A percentile compares a stretch with the other conserved stretches of the same genome.
These are phyloP conservation scores for Pagrus major DNA, from an alignment of 2,113 vertebrate species.

Conservation along the genomic window DNA sequence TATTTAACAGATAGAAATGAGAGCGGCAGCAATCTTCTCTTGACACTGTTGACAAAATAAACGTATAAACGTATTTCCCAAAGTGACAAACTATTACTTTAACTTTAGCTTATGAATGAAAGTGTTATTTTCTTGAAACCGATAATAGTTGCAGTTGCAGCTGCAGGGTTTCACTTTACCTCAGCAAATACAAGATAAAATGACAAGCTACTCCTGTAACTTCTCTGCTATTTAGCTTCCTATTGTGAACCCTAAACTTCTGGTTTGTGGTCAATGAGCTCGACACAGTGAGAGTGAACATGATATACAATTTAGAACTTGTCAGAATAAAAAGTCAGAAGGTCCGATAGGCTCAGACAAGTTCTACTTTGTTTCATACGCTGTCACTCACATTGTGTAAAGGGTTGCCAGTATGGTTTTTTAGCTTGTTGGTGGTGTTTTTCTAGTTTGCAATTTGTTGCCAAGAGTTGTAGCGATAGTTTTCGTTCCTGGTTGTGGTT, in stretches of 20 bases:
- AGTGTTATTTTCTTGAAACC: neutral
- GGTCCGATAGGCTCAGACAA: neutral
- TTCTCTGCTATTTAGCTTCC: conserved; percentile 7
- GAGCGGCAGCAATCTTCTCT: neutral
- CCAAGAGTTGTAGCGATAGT: conserved; percentile 5
- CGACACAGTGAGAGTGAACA: conserved; percentile 54
- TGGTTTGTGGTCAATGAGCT: conserved; percentile 18
- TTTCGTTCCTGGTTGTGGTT: conserved; percentile 43
- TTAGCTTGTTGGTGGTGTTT: conserved; percentile 40
- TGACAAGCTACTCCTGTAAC: conserved; percentile 30
- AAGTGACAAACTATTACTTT: neutral
- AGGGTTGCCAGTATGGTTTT: conserved; percentile 35
- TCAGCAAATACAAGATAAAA: conserved; percentile 59
- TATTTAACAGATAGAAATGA: neutral
- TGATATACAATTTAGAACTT: conserved; percentile 33
- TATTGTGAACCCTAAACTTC: conserved; percentile 1
- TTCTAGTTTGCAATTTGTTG: conserved; percentile 44
- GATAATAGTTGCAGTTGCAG: neutral
- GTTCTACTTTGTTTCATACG: conserved; percentile 40
- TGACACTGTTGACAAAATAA: neutral
- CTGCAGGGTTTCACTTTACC: neutral
- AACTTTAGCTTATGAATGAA: neutral
- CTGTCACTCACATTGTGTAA: conserved; percentile 56
- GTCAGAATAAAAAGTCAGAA: neutral
- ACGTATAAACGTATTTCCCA: neutral